phyloP scores from a whole-genome alignment of 1,140 invertebrate species.

The Charaxes varanes region DNA sequence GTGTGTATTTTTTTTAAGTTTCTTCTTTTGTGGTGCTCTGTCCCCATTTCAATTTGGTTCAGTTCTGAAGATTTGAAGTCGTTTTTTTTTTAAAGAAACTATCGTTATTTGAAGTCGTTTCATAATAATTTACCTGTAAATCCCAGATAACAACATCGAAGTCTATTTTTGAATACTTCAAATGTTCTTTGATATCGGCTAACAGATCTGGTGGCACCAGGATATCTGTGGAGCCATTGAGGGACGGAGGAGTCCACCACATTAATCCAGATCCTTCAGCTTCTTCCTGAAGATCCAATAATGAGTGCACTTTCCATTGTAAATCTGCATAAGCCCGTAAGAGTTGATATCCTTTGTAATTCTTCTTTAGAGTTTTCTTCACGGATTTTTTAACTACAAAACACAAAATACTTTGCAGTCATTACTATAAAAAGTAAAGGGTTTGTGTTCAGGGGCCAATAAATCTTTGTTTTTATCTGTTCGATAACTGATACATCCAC shows the following conservation, averaged over 20 bases:
- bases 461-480: no score
- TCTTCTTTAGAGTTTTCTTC: slow-evolving; percentile 60
- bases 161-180: slow-evolving; percentile 78
- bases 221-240: slow-evolving; percentile 81
- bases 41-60: no score
- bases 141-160: slow-evolving; percentile 83
- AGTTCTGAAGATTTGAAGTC: no score
- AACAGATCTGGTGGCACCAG: slow-evolving; percentile 80
- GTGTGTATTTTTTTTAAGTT: no score
- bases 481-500: no score
- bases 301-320: slow-evolving; percentile 53
- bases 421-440: not conserved
- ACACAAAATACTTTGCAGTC: not conserved
- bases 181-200: slow-evolving; percentile 77
- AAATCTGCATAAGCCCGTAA: slow-evolving; percentile 54
- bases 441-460: no score
- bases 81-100: no score
- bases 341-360: slow-evolving; percentile 67
- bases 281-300: slow-evolving; percentile 64
- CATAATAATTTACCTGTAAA: slow-evolving; percentile 75
- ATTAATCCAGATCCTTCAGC: slow-evolving; percentile 65
- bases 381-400: slow-evolving; percentile 42
- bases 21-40: no score
- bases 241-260: slow-evolving; percentile 67
- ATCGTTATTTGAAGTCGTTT: no score